These are phyloP conservation scores for Nomada goodeniana DNA, from an alignment of 2,888 invertebrate genomes.

Conservation along the genomic window DNA sequence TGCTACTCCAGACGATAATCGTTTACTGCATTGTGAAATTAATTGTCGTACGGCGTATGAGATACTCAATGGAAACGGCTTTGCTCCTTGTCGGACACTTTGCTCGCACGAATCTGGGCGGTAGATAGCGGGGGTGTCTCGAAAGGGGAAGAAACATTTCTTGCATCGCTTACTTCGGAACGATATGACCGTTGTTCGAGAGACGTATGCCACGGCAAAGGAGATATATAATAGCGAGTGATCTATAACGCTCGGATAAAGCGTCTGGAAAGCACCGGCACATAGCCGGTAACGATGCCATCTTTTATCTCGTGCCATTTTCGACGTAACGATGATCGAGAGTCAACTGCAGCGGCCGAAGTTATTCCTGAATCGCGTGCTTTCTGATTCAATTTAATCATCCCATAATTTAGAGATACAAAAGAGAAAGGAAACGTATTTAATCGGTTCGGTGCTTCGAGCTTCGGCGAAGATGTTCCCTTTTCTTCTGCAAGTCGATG, in stretches of 20 bases:
- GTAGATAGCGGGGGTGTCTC: neutral
- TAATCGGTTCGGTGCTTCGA: too few species aligned
- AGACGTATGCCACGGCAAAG: neutral
- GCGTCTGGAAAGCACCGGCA: constrained; percentile 21
- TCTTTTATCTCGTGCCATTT: constrained; percentile 26
- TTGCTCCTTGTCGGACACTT: too few species aligned
- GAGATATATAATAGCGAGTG: constrained; percentile 11
- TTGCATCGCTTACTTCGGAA: neutral
- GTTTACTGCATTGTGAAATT: too few species aligned
- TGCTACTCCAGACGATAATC: neutral
- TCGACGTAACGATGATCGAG: constrained; percentile 34
- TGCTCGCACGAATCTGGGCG: too few species aligned
- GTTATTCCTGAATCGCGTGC: constrained; percentile 2
- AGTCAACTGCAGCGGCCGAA: neutral
- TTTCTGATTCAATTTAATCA: neutral
- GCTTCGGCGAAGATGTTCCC: neutral
- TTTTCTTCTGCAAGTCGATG: neutral
- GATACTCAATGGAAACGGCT: too few species aligned
- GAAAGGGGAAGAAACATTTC: neutral
- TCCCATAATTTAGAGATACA: neutral
- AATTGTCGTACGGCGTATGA: too few species aligned
- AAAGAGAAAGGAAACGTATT: too few species aligned
- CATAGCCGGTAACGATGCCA: constrained; percentile 25
- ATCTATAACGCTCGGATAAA: constrained; percentile 34
- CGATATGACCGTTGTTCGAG: constrained; percentile 16